Conservation (phyloP, 2,113 vertebrate species). For the Drymodes brunneopygia region DNA sequence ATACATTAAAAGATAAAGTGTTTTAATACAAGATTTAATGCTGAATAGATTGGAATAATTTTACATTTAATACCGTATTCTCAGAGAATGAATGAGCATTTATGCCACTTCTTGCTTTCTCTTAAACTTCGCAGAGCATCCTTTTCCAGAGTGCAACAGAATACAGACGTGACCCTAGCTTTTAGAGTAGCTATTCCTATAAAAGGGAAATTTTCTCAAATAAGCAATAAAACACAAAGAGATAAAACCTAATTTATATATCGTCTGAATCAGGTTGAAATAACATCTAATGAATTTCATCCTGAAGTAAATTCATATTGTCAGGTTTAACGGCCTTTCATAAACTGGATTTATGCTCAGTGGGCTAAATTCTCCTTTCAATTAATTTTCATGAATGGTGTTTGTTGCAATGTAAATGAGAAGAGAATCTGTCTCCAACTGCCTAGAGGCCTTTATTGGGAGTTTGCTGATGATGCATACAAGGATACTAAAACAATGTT, state of each 20-base stretch:
- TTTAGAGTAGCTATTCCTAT: not conserved
- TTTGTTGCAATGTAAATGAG: not conserved
- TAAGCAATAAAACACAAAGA: not conserved
- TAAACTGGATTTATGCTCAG: conserved; percentile 4
- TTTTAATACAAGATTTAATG: not conserved
- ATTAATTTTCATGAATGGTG: conserved; percentile 27
- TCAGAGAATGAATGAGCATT: not conserved
- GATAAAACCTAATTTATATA: not conserved
- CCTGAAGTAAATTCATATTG: conserved; percentile 2
- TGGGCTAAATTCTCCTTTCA: not conserved
- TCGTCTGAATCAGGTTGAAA: not conserved
- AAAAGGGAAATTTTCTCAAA: not conserved
- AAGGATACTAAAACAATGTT: not conserved
- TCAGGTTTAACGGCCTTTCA: conserved; percentile 22
- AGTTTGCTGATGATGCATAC: conserved; percentile 30
- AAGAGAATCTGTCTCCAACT: not conserved
- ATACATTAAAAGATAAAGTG: not conserved
- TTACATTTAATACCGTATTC: not conserved
- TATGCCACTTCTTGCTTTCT: not conserved
- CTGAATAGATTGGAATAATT: not conserved
- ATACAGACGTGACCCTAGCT: not conserved
- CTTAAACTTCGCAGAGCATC: not conserved
- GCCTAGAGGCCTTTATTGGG: not conserved
- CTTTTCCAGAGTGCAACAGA: not conserved
- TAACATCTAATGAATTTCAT: not conserved